Conservation (phyloP, 2,888 invertebrate species). For the Crepidodera aurea region DNA sequence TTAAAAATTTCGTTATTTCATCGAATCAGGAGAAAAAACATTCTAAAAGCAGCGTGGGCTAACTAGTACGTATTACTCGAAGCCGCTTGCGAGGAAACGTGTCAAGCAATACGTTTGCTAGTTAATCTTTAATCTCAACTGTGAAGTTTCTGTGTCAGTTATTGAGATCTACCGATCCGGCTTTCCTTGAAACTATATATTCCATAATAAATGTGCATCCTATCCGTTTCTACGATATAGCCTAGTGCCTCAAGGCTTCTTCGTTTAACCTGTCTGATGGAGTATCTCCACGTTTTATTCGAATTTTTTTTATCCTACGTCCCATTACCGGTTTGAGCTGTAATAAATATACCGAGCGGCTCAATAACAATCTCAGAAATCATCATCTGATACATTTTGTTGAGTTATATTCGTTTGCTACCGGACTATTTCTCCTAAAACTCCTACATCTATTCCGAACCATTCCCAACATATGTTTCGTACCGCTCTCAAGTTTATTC, state of each 20-base stretch:
- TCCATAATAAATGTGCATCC: slow-evolving; percentile 25
- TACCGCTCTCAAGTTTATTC: slow-evolving; percentile 24
- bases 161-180: slow-evolving; percentile 28
- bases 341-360: too few relatives aligned
- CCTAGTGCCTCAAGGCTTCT: not conserved
- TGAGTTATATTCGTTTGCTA: too few relatives aligned
- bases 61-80: not conserved
- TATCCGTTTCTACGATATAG: not conserved
- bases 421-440: not conserved
- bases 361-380: too few relatives aligned
- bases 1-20: not conserved
- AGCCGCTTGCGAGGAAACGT: slow-evolving; percentile 13
- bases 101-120: slow-evolving; percentile 20
- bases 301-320: too few relatives aligned
- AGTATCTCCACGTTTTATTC: too few relatives aligned
- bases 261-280: not conserved
- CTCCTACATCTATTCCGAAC: slow-evolving; percentile 6
- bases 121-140: slow-evolving; percentile 24
- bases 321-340: too few relatives aligned
- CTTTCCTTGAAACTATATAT: slow-evolving; percentile 25
- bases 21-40: too few relatives aligned
- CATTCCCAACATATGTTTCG: slow-evolving; percentile 23
- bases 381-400: too few relatives aligned
- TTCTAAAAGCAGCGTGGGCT: slow-evolving; percentile 9
- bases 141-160: slow-evolving; percentile 29